These are phyloP conservation scores for Molossus molossus DNA, from an alignment of 2,797 vertebrate species.

Conservation along the genomic window DNA sequence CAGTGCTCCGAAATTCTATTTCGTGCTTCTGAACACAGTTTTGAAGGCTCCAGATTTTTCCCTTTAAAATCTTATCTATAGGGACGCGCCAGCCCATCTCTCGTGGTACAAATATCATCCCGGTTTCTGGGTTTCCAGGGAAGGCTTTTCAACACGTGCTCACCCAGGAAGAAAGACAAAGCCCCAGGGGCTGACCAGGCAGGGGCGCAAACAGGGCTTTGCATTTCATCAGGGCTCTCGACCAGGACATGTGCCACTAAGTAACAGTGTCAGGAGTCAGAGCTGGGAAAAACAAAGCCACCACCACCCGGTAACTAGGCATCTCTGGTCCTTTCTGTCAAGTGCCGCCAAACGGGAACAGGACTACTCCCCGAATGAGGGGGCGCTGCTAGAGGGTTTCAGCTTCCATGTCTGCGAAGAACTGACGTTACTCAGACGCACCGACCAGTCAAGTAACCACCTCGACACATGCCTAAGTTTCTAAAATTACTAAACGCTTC, in stretches of 20 bases:
- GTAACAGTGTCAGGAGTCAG: neutral
- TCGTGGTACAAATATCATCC: neutral
- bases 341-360: neutral
- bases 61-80: conserved; percentile 4
- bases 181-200: neutral
- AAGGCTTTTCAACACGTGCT: neutral
- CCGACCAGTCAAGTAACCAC: neutral
- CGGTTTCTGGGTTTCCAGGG: neutral
- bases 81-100: neutral
- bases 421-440: neutral
- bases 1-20: conserved; percentile 72
- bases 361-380: neutral
- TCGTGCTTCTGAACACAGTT: conserved; percentile 63
- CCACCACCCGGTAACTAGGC: neutral
- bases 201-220: neutral
- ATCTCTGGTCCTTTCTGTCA: neutral
- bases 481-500: neutral
- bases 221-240: neutral
- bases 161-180: neutral
- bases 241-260: neutral
- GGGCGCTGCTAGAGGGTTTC: too few relatives aligned
- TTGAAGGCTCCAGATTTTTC: neutral
- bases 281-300: neutral
- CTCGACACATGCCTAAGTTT: neutral
- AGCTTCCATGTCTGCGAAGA: neutral